Evolutionary conservation across 2,797 vertebrate species (phyloP), one percentile per base, ranked within the genome.

Genomic region (Oryzias dopingdopingensis): DNA sequence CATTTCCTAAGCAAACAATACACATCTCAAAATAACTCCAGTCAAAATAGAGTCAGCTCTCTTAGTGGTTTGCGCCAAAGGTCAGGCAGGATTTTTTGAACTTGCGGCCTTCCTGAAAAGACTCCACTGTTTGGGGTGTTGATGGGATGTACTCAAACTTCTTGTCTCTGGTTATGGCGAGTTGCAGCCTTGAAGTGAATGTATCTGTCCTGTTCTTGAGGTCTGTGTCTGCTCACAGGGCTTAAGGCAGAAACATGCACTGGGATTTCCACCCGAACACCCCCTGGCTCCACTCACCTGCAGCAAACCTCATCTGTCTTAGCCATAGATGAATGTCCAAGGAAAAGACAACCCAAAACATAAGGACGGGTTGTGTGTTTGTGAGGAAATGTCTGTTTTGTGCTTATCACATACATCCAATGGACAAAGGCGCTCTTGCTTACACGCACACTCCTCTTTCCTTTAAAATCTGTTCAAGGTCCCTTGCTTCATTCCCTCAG

Each of bases 401-500:
- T 29, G 26, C 12, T 37, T 37, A 37, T 37, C 32, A 37, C 32
- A 37, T 37, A 37, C 32, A 37, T 37, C 10, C 10, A 12, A 37
- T 10, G 3, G 10, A 37, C 32, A 37, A 37, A 54, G 58, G 50
- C 62, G 56, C 22, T 6, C 58, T 54, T 40, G 62, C 57, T 45
- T 64, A 41, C 62, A 37, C 10, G 0, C 10, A 10, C 32, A 10
- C 32, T 13, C 32, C 32, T 12, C 32, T 37, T 37, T 37, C 32
- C 10, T 37, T 37, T 1, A 37, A 37, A 37, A 37, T 37, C 32
- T 37, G 32, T 37, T 12, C 76, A 59, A 56, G 42, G 65, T 62
- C 67, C 77, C 71, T 75, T 79, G 81, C 82, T 79, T 89, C 88
- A 91, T 91, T 91, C 90, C 79, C 87, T 64, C 66, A 52, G 70